Evolutionary conservation across 2,113 vertebrate species (phyloP).

Genomic region (Ptilorrhoa leucosticta): DNA sequence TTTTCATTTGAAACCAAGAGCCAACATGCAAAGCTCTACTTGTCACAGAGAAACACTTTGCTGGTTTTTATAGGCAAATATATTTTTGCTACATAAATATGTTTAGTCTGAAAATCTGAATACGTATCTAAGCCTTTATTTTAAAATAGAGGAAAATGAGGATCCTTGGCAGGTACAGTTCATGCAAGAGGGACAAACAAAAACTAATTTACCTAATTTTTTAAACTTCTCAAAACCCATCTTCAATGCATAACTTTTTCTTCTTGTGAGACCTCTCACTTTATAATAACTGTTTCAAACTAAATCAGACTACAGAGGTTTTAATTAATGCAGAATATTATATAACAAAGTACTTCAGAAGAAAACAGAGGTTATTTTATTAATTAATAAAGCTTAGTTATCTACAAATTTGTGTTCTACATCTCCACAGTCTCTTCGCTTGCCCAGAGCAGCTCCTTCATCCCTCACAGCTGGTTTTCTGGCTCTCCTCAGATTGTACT

Average conservation of each 20-base stretch:
- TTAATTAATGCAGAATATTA: background rate
- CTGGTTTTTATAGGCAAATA: background rate
- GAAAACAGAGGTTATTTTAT: background rate
- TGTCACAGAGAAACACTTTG: background rate
- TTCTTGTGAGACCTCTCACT: background rate
- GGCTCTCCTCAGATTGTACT: background rate
- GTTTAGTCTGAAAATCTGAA: background rate
- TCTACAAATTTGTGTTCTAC: background rate
- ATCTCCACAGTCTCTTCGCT: background rate
- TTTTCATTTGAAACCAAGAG: background rate
- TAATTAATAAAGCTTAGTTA: background rate
- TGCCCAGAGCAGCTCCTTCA: background rate
- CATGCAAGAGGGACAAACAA: background rate
- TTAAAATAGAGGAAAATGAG: background rate
- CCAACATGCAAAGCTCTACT: background rate
- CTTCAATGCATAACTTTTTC: background rate
- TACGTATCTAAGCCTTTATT: background rate
- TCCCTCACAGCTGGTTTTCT: fast-evolving
- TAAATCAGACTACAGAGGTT: background rate
- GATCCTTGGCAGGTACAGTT: background rate
- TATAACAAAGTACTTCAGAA: background rate
- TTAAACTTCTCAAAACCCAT: background rate
- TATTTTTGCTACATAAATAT: background rate
- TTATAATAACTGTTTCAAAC: background rate
- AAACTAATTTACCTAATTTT: background rate